phyloP scores from a whole-genome alignment of 2,797 vertebrate genomes.

The Myotis myotis region DNA sequence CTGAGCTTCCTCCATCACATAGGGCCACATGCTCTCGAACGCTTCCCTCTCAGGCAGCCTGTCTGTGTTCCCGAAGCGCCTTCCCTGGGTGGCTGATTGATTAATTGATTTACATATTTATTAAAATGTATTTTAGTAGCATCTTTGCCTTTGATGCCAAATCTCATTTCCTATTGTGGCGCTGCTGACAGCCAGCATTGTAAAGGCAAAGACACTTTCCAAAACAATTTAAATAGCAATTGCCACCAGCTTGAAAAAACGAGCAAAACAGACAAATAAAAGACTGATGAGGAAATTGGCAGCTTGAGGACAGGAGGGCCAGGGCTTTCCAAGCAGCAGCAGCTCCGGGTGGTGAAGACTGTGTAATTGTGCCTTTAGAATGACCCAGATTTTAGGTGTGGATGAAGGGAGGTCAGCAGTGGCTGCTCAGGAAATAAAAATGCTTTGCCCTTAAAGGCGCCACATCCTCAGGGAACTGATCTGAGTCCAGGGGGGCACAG shows the following conservation, averaged over 20 bases:
- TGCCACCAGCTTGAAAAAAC: slow-evolving; percentile 77
- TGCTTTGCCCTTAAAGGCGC: background rate
- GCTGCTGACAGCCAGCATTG: slow-evolving; percentile 76
- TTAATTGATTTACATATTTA: slow-evolving; percentile 75
- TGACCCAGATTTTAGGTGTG: slow-evolving; percentile 62
- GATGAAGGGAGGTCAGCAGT: slow-evolving; percentile 27
- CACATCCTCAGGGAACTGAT: background rate
- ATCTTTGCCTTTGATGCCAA: slow-evolving; percentile 57
- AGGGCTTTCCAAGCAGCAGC: slow-evolving; percentile 56
- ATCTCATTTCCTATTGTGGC: slow-evolving; percentile 69
- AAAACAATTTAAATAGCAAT: slow-evolving; percentile 79
- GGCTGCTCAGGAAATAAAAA: background rate
- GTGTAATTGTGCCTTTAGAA: slow-evolving; percentile 47
- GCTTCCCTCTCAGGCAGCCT: slow-evolving; percentile 31
- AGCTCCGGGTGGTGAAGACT: background rate
- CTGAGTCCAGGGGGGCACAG: background rate
- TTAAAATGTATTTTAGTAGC: slow-evolving; percentile 74
- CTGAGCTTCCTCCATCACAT: background rate
- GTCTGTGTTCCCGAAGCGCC: background rate
- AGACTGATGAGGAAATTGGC: slow-evolving; percentile 78
- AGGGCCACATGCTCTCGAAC: background rate
- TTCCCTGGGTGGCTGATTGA: slow-evolving; percentile 64
- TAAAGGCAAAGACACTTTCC: slow-evolving; percentile 80
- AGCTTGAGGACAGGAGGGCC: slow-evolving; percentile 69
- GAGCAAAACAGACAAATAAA: slow-evolving; percentile 80